Evolutionary conservation across 1,140 invertebrate genomes (phyloP), one percentile per base, ranked within the genome.

Genomic region (Diorhabda carinulata): DNA sequence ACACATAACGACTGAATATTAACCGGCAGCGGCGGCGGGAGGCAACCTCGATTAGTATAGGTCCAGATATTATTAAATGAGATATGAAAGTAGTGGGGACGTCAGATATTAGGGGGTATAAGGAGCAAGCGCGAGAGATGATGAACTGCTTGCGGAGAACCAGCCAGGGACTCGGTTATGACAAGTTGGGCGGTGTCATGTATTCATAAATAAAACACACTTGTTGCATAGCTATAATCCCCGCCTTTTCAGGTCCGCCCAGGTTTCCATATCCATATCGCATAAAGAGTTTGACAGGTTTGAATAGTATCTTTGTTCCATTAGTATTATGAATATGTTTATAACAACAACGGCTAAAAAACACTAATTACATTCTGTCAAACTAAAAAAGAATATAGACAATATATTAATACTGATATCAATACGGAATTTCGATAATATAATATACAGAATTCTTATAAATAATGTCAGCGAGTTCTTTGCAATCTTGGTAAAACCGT

Each of bases 121-220:
- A 44, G 25, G 76, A 75, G 78, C 77, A 77, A 59, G 78, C 78
- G 77, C 77, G 72, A 72, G 72, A 74, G 76, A 80, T 80, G 79
- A 80, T 70, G 74, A 78, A 79, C 74, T 72, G 71, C 69, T 63
- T 43, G 69, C 62, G 61, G 64, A 66, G 71, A 68, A 73, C 78
- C 79, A 80, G 79, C 77, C 79, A 78, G 70, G 69, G 70, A 64
- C 65, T 60, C 75, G 76, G 77, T 81, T 81, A 81, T 81, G 79
- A 81, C 80, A 80, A 52, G 77, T 72, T 78, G 74, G 80, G 80
- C 77, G 80, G 78, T 57, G 75, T 71, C 74, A 10, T 62, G 72
- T 66, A 73, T 76, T 79, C 79, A 81, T 81, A 79, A 80, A 81
- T 80, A 81, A 78, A 77, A 77, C 75, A 71, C 79, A 80, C 80